Evolutionary conservation across 2,888 invertebrate species (phyloP).

Genomic region (Drosophila prostipennis): DNA sequence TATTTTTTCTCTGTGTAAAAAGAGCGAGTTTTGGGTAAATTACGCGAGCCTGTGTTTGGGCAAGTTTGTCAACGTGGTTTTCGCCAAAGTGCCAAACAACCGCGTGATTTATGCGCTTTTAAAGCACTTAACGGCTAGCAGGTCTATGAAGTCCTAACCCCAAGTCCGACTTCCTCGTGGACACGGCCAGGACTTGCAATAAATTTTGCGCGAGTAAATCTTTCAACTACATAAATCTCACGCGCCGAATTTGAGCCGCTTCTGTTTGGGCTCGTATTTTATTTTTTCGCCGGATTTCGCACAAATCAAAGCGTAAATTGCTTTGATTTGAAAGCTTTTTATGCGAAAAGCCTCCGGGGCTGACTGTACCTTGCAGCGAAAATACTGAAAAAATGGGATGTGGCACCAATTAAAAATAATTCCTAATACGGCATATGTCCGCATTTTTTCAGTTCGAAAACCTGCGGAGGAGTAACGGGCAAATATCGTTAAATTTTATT

Average conservation of each 20-base stretch:
- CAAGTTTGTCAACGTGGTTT: slow-evolving; percentile 73
- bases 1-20: slow-evolving; percentile 7
- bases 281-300: slow-evolving; percentile 48
- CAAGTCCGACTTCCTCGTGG: slow-evolving; percentile 42
- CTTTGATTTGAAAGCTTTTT: slow-evolving; percentile 82
- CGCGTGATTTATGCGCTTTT: slow-evolving; percentile 81
- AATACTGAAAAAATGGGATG: slow-evolving; percentile 2
- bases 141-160: slow-evolving; percentile 74
- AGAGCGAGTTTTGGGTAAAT: slow-evolving; percentile 3
- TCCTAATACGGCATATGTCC: slow-evolving; percentile 66
- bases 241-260: slow-evolving; percentile 71
- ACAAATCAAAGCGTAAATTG: slow-evolving; percentile 83
- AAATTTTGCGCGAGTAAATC: slow-evolving; percentile 79
- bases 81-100: slow-evolving; percentile 61
- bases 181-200: slow-evolving; percentile 56
- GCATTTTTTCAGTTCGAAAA: slow-evolving; percentile 46
- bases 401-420: slow-evolving; percentile 75
- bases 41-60: slow-evolving; percentile 16
- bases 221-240: slow-evolving; percentile 83
- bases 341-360: slow-evolving; percentile 43
- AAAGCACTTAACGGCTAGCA: slow-evolving; percentile 79
- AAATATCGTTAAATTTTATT: slow-evolving; percentile 76
- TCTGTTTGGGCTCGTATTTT: slow-evolving; percentile 34
- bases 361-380: slow-evolving; percentile 69
- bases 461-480: slow-evolving; percentile 22